Base-by-base conservation (phyloP, 1,140 invertebrate genomes). In the Drosophila lowei region DNA sequence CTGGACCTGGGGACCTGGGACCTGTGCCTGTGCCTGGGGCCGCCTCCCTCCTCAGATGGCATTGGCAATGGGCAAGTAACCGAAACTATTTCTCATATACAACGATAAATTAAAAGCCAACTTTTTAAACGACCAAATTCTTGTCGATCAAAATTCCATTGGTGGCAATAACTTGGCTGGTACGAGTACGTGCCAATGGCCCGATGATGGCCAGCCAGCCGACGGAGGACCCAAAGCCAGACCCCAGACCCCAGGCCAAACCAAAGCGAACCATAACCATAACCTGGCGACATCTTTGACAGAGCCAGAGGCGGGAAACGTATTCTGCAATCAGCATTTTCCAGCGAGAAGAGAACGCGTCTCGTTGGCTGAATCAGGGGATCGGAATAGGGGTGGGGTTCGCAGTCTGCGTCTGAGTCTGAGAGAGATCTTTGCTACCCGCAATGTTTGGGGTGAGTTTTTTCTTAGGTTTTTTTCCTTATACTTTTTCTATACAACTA, bases 71-170 rank as follows among this genome's bases (percentile, higher is more conserved):
- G 63, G 46, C 72, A 76, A 80, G 67, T 72, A 80, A 80, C 79
- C 72, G 76, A 89, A 90, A 90, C 80, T 90, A 90, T 90, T 90
- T 90, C 89, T 90, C 89, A 89, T 89, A 89, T 89, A 83, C 74
- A 77, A 77, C 86, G 80, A 90, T 90, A 91, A 90, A 91, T 91
- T 91, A 91, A 91, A 85, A 78, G 77, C 73, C 77, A 79, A 81
- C 77, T 90, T 90, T 90, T 90, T 89, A 68, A 88, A 88, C 84
- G 86, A 83, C 88, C 78, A 90, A 91, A 91, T 91, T 91, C 90
- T 86, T 91, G 89, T 90, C 90, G 90, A 89, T 91, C 90, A 91
- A 91, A 91, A 91, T 91, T 90, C 90, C 90, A 86, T 83, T 74
- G 84, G 71, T 86, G 79, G 84, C 89, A 74, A 89, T 90, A 90